These are phyloP conservation scores for Gisinianus flammeolus DNA, from an alignment of 2,888 invertebrate genomes.

Conservation along the genomic window DNA sequence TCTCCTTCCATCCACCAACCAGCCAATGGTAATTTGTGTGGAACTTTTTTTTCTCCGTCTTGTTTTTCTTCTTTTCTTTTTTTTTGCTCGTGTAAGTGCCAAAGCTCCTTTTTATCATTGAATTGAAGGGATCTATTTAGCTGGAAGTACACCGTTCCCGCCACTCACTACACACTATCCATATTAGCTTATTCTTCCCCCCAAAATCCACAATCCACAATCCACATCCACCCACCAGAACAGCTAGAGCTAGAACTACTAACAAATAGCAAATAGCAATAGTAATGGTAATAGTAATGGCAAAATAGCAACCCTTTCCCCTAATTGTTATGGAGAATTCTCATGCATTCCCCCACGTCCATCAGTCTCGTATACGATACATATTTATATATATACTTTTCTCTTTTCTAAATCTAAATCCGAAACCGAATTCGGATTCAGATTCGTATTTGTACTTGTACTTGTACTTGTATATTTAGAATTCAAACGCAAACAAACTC, in stretches of 20 bases:
- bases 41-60: no score
- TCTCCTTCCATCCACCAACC: no score
- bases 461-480: no score
- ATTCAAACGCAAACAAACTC: no score
- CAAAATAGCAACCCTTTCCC: neutral
- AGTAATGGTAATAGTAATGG: neutral
- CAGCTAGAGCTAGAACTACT: neutral
- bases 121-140: neutral
- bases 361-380: neutral
- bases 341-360: neutral
- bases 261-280: neutral
- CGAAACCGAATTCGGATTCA: neutral
- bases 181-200: no score
- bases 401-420: neutral
- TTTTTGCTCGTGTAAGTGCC: neutral
- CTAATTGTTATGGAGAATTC: conserved; percentile 17
- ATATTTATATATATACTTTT: neutral
- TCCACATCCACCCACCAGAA: neutral
- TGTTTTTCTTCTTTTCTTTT: neutral
- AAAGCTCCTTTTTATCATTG: neutral
- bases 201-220: no score
- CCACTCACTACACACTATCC: neutral
- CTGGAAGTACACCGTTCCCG: no score
- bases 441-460: no score
- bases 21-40: no score